Conservation (phyloP, 2,888 invertebrate genomes). For the Ochropleura leucogaster region DNA sequence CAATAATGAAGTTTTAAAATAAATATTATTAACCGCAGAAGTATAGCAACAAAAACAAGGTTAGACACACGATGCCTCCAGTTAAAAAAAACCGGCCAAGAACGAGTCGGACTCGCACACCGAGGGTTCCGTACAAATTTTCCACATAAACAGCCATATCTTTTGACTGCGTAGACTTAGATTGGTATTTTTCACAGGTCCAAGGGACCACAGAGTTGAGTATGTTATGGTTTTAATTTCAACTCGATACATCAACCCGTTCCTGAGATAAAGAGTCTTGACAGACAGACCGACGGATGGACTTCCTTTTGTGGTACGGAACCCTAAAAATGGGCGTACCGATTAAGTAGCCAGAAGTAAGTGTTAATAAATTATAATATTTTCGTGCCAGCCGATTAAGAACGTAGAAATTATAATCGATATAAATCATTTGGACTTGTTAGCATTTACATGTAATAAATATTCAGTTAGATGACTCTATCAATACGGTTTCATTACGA, state of each 20-base stretch:
- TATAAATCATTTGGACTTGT: constrained; percentile 55
- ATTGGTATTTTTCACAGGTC: too few relatives aligned
- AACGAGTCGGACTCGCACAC: too few relatives aligned
- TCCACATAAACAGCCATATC: too few relatives aligned
- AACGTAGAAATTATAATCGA: constrained; percentile 60
- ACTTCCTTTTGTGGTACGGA: too few relatives aligned
- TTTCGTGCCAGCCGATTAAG: constrained; percentile 70
- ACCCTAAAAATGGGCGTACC: constrained; percentile 61
- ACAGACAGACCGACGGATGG: too few relatives aligned
- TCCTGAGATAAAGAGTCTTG: too few relatives aligned
- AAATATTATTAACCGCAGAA: constrained; percentile 54
- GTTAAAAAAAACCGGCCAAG: constrained; percentile 49
- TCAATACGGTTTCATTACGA: constrained; percentile 49
- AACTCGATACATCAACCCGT: too few relatives aligned
- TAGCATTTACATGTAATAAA: constrained; percentile 55
- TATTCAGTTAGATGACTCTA: constrained; percentile 54
- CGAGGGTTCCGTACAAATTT: too few relatives aligned
- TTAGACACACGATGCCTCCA: constrained; percentile 67
- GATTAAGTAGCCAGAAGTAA: constrained; percentile 69
- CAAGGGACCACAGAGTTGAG: too few relatives aligned
- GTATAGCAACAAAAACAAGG: constrained; percentile 69
- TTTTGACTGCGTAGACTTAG: too few relatives aligned
- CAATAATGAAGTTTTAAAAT: constrained; percentile 55
- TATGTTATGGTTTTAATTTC: too few relatives aligned
- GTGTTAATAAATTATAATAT: constrained; percentile 70